phyloP scores from a whole-genome alignment of 2,888 invertebrate genomes.

The Furcula furcula region DNA sequence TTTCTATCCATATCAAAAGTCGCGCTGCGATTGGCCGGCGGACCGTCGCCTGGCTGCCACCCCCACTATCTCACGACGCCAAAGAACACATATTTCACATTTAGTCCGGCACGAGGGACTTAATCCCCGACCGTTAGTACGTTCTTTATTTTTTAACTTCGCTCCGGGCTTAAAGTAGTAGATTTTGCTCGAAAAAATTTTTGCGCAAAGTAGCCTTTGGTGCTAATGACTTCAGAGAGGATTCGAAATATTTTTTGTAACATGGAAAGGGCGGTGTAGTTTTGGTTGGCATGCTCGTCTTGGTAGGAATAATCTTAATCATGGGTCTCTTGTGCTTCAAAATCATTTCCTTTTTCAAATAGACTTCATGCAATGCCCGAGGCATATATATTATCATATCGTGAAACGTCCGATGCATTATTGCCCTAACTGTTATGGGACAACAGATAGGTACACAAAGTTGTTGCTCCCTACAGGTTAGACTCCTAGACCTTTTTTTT shows the following conservation, averaged over 20 bases:
- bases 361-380: no score
- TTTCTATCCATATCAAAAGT: constrained; percentile 13
- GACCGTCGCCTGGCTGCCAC: constrained; percentile 5
- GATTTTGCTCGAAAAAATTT: neutral
- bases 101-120: constrained; percentile 16
- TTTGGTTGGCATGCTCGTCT: no score
- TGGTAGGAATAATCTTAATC: no score
- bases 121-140: constrained; percentile 22
- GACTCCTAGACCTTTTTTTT: no score
- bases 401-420: no score
- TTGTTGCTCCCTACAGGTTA: no score
- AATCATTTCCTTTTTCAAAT: no score
- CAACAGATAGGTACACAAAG: no score
- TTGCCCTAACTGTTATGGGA: no score
- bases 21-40: constrained; percentile 14
- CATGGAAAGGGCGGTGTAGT: neutral
- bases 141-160: constrained; percentile 1
- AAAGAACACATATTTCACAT: constrained; percentile 29
- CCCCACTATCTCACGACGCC: constrained; percentile 10
- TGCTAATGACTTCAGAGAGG: neutral
- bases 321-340: no score
- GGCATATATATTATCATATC: no score
- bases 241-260: neutral
- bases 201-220: neutral
- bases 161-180: neutral